A percentile compares a stretch with the other conserved stretches of the same genome.
These are phyloP conservation scores for Anorthoa munda DNA, from an alignment of 2,888 invertebrate species.

Conservation along the genomic window DNA sequence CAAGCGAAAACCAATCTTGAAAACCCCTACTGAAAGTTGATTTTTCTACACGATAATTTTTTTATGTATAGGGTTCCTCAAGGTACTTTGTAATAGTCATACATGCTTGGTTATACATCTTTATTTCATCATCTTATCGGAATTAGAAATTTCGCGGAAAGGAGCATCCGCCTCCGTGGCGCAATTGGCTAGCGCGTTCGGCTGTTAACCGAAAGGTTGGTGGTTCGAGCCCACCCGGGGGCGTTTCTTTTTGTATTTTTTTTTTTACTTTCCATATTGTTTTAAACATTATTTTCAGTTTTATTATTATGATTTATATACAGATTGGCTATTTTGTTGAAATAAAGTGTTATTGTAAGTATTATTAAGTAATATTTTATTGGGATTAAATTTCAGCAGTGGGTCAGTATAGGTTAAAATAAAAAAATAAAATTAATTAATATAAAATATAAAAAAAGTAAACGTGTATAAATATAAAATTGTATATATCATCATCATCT, in stretches of 20 bases:
- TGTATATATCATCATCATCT: too few species aligned
- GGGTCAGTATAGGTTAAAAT: too few species aligned
- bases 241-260: constrained; percentile 90
- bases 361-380: too few species aligned
- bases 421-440: too few species aligned
- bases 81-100: neutral
- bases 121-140: constrained; percentile 25
- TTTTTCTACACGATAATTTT: neutral
- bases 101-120: neutral
- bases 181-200: constrained; percentile 98
- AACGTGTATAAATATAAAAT: too few species aligned
- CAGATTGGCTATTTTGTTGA: neutral
- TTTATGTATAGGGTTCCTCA: neutral
- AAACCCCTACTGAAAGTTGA: neutral
- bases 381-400: too few species aligned
- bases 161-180: constrained; percentile 83
- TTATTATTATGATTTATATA: neutral
- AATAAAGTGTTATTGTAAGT: too few species aligned
- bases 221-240: constrained; percentile 99
- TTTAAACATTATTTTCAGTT: neutral
- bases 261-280: constrained; percentile 16
- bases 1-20: neutral
- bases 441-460: too few species aligned
- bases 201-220: constrained; percentile 99
- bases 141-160: constrained; percentile 66